phyloP scores from a whole-genome alignment of 2,113 vertebrate genomes.

The Notechis scutatus region DNA sequence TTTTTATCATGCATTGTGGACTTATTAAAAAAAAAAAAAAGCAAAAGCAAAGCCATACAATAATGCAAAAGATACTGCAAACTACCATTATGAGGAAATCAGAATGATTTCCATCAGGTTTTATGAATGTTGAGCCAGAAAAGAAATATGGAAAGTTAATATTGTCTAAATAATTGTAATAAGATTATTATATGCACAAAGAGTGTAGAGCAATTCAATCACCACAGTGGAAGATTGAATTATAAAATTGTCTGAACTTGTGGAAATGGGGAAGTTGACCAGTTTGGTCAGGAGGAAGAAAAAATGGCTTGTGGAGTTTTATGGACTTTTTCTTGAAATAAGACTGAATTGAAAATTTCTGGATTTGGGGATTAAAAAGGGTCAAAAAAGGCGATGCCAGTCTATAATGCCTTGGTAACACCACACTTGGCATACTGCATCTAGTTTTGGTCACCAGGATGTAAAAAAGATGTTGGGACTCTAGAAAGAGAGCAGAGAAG shows the following conservation, averaged over 20 bases:
- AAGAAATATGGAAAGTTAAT: neutral
- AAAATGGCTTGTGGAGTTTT: neutral
- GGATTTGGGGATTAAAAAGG: neutral
- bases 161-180: neutral
- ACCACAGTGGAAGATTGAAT: neutral
- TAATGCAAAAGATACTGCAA: neutral
- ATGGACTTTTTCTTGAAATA: neutral
- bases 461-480: too few relatives aligned
- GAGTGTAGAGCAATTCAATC: neutral
- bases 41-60: neutral
- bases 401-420: too few relatives aligned
- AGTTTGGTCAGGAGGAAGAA: neutral
- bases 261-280: neutral
- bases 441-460: too few relatives aligned
- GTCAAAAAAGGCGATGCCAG: neutral
- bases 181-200: neutral
- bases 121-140: neutral
- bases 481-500: too few relatives aligned
- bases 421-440: too few relatives aligned
- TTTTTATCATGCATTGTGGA: neutral
- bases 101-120: neutral
- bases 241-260: neutral
- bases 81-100: neutral
- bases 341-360: neutral
- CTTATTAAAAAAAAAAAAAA: neutral